Evolutionary conservation across 1,140 invertebrate genomes (phyloP), one percentile per base, ranked within the genome.

Genomic region (Bombus cullumanus): DNA sequence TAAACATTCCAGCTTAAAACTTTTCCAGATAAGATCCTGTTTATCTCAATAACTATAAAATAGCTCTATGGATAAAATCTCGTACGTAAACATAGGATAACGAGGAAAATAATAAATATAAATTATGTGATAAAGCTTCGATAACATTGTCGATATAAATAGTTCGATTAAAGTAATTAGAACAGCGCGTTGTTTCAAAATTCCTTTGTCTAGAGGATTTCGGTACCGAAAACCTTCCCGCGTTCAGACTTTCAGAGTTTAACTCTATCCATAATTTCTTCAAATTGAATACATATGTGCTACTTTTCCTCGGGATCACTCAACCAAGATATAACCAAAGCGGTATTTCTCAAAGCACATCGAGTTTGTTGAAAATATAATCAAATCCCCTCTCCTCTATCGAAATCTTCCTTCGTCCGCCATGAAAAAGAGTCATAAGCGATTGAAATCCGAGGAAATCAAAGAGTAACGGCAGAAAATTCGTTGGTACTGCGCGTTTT

Each of bases 11-110:
- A 47, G 39, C 53, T 39, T 28, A 37, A 28, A 73, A 80, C 31
- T 39, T 31, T 53, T 71, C 25, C 9, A 13, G 75, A 79, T 84
- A 71, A 84, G 39, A 59, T 31, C 28, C n/a, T 68, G 9, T 80
- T 73, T 85, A 80, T 72, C 68, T 62, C 28, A 13, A 71, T 78
- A 78, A 57, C 31, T 43, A n/a, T 78, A 69, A 77, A 34, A 47
- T 9, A 37, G 25, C 37, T 31, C 43, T 83, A 77, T 12, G 37
- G 22, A 41, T 5, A 62, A 34, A 31, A 37, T 37, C 28, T 66
- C 22, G 15, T n/a, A 64, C 5, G 15, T n/a, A 22, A n/a, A 22
- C 25, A 43, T 9, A 69, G 39, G 13, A 18, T 9, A 47, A 34
- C 1, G 18, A 66, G 66, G 28, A 28, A 64, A 47, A 37, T 34